Conservation (phyloP, 1,140 invertebrate genomes). For the Chrysomallon squamiferum region DNA sequence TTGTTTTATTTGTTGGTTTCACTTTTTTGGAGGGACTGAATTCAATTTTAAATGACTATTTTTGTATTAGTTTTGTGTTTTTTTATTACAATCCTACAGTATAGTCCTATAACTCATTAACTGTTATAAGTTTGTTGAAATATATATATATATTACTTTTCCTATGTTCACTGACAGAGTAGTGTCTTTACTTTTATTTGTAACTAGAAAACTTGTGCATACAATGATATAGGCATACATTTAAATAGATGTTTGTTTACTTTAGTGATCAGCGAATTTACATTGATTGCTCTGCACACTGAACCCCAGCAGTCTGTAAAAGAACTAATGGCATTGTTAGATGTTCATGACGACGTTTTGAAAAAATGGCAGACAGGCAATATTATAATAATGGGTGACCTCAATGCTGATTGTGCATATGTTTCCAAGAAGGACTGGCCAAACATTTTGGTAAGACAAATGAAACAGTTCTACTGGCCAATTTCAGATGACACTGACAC, state of each 20-base stretch:
- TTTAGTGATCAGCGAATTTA: constrained; percentile 22
- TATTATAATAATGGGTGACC: constrained; percentile 56
- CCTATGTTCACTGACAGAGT: neutral
- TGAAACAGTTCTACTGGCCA: constrained; percentile 51
- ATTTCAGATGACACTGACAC: constrained; percentile 57
- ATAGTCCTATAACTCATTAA: no score
- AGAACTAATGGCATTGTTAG: constrained; percentile 22
- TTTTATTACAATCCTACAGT: no score
- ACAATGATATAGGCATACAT: neutral
- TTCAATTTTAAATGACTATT: no score
- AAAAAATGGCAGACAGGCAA: constrained; percentile 11
- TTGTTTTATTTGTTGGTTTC: no score
- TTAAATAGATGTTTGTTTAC: no score
- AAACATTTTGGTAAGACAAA: constrained; percentile 41
- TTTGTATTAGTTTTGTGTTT: no score
- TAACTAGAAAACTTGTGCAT: neutral
- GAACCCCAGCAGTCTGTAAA: constrained; percentile 21
- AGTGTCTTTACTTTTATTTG: neutral
- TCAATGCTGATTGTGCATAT: constrained; percentile 62
- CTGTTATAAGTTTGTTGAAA: no score
- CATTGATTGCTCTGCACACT: constrained; percentile 25
- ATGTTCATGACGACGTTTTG: constrained; percentile 14
- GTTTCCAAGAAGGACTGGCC: constrained; percentile 39
- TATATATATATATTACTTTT: neutral
- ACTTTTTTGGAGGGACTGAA: no score